Evolutionary conservation across 2,888 invertebrate species (phyloP), one percentile per base, ranked within the genome.

Genomic region (Drosophila rellima): DNA sequence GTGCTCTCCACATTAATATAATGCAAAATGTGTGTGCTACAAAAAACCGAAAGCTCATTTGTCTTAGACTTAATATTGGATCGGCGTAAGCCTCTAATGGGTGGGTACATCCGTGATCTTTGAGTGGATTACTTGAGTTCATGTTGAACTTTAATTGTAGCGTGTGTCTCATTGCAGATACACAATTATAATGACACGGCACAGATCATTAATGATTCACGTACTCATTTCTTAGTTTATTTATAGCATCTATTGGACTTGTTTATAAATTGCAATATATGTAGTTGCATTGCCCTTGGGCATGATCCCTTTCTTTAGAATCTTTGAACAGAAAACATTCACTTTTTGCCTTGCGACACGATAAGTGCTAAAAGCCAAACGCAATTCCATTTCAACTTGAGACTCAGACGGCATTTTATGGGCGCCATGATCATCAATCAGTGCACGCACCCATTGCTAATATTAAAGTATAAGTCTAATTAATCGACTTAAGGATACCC

Each of bases 401-500:
- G 56, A 66, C 54, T 51, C 64, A 68, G 62, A 67, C 48, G 60
- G 59, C 39, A 72, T 76, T 68, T 66, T 67, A 72, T 42, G 51
- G 80, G 77, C 82, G 80, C 80, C 82, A 64, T 45, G 39, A 37
- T 63, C 75, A 75, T 82, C 76, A 73, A 82, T 85, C 86, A 72
- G 45, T 39, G 60, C 60, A 60, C 69, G 69, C 78, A 51, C 75
- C 67, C 72, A 74, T 76, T 70, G 47, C 26, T 45, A 48, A 60
- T 51, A 8, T 56, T 31, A 33, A n/a, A 15, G 5, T 10, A 17
- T 7, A 3, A 3, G 20, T 23, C 20, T 37, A 6, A 7, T 2
- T 59, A 10, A 39, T 55, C 56, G 42, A 44, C 54, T 15, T 1
- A 0, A 0, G n/a, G 20, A 52, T 79, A 65, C 80, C 18, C 65